phyloP scores from a whole-genome alignment of 2,113 vertebrate genomes.

The Azemiops feae region DNA sequence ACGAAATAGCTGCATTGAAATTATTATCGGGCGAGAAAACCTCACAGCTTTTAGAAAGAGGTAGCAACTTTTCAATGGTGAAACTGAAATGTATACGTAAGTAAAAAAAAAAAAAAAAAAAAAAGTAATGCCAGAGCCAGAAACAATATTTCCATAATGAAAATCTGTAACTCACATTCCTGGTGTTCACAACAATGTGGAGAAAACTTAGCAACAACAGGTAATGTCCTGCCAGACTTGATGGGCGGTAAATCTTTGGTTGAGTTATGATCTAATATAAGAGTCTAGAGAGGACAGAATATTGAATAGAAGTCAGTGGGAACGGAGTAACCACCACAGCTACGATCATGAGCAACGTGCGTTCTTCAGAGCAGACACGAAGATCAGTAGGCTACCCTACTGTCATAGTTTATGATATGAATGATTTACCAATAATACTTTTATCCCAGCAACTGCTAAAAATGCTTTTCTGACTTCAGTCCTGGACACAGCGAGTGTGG shows the following conservation, averaged over 20 bases:
- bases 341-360: slow-evolving; percentile 33
- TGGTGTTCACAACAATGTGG: slow-evolving; percentile 1
- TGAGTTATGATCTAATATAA: slow-evolving; percentile 57
- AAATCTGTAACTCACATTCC: slow-evolving; percentile 41
- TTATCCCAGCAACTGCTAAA: background rate
- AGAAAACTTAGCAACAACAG: slow-evolving; percentile 35
- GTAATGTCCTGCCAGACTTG: slow-evolving; percentile 7
- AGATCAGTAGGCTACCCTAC: background rate
- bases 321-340: slow-evolving; percentile 35
- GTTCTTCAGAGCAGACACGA: background rate
- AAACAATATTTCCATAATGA: slow-evolving; percentile 1
- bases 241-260: slow-evolving; percentile 51
- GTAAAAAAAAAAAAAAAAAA: background rate
- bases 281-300: slow-evolving; percentile 29
- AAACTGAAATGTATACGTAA: background rate
- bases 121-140: background rate
- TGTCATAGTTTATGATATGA: background rate
- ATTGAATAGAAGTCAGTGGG: slow-evolving; percentile 42
- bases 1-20: slow-evolving; percentile 7
- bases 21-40: slow-evolving; percentile 26
- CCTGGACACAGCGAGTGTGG: background rate
- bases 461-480: background rate
- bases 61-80: background rate
- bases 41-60: background rate
- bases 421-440: background rate